Percentiles rank a stretch among this genome's conserved stretches.
These are phyloP conservation scores for Myotis findleyi DNA, from an alignment of 2,797 vertebrate genomes.

Conservation along the genomic window DNA sequence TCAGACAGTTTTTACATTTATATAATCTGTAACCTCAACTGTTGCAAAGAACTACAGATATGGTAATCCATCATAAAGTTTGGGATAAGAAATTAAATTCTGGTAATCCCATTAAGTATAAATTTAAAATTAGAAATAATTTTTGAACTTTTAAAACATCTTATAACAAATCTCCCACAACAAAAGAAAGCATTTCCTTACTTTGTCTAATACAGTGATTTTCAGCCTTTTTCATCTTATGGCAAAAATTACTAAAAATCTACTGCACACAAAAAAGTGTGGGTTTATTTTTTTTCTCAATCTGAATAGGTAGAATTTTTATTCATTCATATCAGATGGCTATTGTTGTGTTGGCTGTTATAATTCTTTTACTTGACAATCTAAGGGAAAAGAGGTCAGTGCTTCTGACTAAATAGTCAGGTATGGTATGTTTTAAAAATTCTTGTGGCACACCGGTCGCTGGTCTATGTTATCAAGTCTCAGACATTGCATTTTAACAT, in stretches of 20 bases:
- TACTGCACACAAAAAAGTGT: not conserved
- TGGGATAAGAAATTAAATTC: not conserved
- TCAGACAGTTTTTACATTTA: slow-evolving; percentile 33
- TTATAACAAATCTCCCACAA: not conserved
- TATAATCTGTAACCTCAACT: not conserved
- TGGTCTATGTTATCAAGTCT: not conserved
- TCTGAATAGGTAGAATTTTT: not conserved
- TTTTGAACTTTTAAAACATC: not conserved
- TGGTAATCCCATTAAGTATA: not conserved
- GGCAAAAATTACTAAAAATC: not conserved
- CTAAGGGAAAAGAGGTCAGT: not conserved
- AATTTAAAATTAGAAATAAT: slow-evolving; percentile 28
- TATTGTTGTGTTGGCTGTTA: not conserved
- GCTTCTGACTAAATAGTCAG: not conserved
- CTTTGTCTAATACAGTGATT: not conserved
- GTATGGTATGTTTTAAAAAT: not conserved
- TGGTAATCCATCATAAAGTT: not conserved
- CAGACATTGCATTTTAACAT: not conserved
- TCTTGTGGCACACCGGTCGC: not conserved
- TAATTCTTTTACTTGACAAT: not conserved
- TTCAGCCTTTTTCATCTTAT: not conserved
- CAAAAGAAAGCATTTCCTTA: not conserved
- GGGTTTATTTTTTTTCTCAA: not conserved
- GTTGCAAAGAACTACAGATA: not conserved
- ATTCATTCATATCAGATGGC: not conserved